Conservation (phyloP, 2,888 invertebrate species). For the Syritta pipiens region DNA sequence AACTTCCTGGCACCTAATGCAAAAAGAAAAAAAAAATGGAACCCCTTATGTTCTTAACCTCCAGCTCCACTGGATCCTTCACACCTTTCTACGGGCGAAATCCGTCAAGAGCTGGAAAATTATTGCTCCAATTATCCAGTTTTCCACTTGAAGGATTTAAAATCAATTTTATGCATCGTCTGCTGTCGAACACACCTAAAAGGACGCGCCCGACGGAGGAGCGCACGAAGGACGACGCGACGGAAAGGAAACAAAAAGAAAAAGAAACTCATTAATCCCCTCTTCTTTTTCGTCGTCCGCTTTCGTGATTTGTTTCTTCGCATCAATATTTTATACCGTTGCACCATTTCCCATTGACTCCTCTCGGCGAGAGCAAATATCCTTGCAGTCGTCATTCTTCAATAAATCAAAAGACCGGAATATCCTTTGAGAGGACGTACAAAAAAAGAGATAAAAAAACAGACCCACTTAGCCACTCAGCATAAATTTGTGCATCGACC, state of each 20-base stretch:
- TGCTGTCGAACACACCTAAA: slow-evolving; percentile 5
- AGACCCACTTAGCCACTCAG: not conserved
- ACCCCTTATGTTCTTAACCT: no score
- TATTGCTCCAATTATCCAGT: slow-evolving; percentile 27
- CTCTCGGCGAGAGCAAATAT: not conserved
- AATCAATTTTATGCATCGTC: slow-evolving; percentile 46
- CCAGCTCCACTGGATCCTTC: no score
- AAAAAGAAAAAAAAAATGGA: no score
- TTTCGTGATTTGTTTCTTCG: slow-evolving; percentile 29
- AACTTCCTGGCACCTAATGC: no score
- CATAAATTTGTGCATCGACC: not conserved
- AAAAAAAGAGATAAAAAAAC: not conserved
- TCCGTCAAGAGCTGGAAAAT: not conserved
- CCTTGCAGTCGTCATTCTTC: slow-evolving; percentile 11
- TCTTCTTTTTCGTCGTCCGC: not conserved
- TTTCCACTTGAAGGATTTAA: slow-evolving; percentile 29
- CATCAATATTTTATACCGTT: slow-evolving; percentile 18
- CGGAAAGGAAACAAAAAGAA: not conserved
- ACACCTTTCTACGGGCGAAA: not conserved
- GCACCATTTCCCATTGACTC: no score
- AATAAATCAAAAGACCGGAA: slow-evolving; percentile 22
- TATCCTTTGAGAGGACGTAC: not conserved
- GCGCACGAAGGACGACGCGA: not conserved
- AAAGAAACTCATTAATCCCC: not conserved
- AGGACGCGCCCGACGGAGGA: not conserved